A percentile compares a stretch with the other conserved stretches of the same genome.
phyloP scores from a whole-genome alignment of 2,797 vertebrate species.

The Sylvia borin region DNA sequence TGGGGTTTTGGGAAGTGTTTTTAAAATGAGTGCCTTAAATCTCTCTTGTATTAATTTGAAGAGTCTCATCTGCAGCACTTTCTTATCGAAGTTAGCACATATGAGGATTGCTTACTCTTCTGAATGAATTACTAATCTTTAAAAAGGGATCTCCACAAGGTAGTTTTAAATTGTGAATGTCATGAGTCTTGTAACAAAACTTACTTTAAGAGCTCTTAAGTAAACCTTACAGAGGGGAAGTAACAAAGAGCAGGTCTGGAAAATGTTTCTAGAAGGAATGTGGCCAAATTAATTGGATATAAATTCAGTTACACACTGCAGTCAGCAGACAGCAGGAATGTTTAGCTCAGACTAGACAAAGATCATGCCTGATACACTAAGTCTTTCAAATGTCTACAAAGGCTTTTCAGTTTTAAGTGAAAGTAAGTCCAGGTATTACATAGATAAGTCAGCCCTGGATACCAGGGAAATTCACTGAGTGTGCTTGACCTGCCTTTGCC shows the following conservation, averaged over 20 bases:
- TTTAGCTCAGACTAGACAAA: neutral
- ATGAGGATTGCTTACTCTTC: neutral
- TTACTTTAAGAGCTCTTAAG: neutral
- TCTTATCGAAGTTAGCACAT: neutral
- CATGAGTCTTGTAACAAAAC: neutral
- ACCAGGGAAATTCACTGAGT: rapidly evolving
- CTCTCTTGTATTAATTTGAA: neutral
- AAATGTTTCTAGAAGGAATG: neutral
- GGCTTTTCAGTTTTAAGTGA: neutral
- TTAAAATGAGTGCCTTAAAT: neutral
- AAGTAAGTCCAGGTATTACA: neutral
- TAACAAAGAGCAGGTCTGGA: neutral
- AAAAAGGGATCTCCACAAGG: neutral
- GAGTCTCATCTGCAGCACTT: neutral
- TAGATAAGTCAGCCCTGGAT: neutral
- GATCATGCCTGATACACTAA: rapidly evolving
- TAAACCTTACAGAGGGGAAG: neutral
- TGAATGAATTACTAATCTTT: neutral
- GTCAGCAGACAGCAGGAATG: neutral
- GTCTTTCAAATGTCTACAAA: neutral
- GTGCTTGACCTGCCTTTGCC: neutral
- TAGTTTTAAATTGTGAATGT: neutral
- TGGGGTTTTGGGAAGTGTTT: neutral
- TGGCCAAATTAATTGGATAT: neutral
- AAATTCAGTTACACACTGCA: neutral